phyloP scores from a whole-genome alignment of 37 sponge, comb jelly and placozoan species.

The Hormiphora californensis region DNA sequence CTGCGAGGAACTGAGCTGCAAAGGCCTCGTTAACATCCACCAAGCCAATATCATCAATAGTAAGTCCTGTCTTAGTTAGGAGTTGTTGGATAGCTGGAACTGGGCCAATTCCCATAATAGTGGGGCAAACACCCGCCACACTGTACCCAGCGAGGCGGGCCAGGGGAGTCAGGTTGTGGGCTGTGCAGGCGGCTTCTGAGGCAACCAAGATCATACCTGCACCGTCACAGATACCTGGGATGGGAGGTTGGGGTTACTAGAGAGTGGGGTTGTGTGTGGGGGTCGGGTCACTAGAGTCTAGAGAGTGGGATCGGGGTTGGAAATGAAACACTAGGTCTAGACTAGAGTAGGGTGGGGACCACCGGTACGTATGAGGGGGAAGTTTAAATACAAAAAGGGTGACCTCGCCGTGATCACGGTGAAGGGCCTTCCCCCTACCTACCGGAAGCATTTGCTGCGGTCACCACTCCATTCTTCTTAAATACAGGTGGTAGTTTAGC shows the following conservation, averaged over 20 bases:
- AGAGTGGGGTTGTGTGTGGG: too few species aligned
- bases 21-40: constrained; percentile 98
- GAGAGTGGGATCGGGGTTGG: too few species aligned
- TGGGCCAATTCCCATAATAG: constrained; percentile 96
- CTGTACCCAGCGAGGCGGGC: constrained; percentile 77
- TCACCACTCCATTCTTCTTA: constrained; percentile 87
- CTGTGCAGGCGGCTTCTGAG: constrained; percentile 71
- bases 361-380: too few species aligned
- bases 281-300: too few species aligned
- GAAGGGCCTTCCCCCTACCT: too few species aligned
- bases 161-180: constrained; percentile 74
- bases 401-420: too few species aligned
- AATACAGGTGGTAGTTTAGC: constrained; percentile 76
- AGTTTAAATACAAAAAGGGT: too few species aligned
- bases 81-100: constrained; percentile 75
- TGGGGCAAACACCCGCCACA: constrained; percentile 84
- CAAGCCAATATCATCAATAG: constrained; percentile 72
- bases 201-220: constrained; percentile 81
- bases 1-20: constrained; percentile 90
- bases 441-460: constrained; percentile 98
- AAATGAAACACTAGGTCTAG: too few species aligned
- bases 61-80: constrained; percentile 59
- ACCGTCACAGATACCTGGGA: constrained; percentile 89
- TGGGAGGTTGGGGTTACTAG: too few species aligned
- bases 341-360: too few species aligned